phyloP scores from a whole-genome alignment of 2,888 invertebrate species.

The Chrysomela aeneicollis region DNA sequence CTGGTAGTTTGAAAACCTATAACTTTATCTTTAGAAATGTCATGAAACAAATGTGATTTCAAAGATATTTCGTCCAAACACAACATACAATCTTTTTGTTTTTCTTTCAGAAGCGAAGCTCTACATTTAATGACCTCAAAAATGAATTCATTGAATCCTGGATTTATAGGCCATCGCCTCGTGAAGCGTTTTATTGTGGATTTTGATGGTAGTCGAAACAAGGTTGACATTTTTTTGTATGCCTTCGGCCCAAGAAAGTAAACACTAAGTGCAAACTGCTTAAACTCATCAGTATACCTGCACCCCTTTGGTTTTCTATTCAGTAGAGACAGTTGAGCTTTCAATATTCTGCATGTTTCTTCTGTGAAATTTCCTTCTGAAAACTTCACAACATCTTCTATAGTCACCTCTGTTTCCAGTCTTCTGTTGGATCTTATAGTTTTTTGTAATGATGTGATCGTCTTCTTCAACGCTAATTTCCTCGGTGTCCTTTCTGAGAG shows the following conservation, averaged over 20 bases:
- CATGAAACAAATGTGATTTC: not conserved
- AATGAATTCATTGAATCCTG: conserved; percentile 4
- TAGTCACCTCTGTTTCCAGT: too few species aligned
- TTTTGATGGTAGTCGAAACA: conserved; percentile 34
- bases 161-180: not conserved
- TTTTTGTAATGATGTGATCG: too few species aligned
- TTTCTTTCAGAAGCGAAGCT: not conserved
- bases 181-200: conserved; percentile 27
- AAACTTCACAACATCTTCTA: too few species aligned
- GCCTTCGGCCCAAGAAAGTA: conserved; percentile 33
- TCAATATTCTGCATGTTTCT: too few species aligned
- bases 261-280: conserved; percentile 4
- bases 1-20: not conserved
- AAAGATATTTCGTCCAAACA: conserved; percentile 37
- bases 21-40: not conserved
- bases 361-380: too few species aligned
- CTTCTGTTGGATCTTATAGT: too few species aligned
- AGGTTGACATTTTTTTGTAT: conserved; percentile 32
- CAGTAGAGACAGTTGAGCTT: not conserved
- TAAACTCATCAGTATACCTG: too few species aligned
- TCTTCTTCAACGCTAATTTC: too few species aligned
- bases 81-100: not conserved
- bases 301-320: not conserved
- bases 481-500: too few species aligned
- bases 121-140: not conserved